Evolutionary conservation across 2,113 vertebrate species (phyloP).

Genomic region (Saguinus midas): DNA sequence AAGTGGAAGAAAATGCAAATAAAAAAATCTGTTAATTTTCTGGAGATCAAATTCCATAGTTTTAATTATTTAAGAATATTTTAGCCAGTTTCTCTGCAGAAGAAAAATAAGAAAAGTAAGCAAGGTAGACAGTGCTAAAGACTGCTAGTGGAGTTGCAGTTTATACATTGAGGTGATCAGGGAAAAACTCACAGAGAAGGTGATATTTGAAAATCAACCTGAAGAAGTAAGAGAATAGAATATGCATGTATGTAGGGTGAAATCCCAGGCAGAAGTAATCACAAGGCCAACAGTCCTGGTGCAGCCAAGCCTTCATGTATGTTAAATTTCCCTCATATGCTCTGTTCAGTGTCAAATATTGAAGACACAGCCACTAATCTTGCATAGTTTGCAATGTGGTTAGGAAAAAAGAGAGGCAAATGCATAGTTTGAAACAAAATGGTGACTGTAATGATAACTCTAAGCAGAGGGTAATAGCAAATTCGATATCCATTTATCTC

Average conservation of each 20-base stretch:
- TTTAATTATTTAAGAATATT: conserved; percentile 25
- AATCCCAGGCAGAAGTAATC: background rate
- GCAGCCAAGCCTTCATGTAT: background rate
- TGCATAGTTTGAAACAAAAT: background rate
- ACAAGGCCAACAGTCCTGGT: background rate
- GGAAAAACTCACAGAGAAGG: background rate
- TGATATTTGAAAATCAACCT: background rate
- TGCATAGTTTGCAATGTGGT: background rate
- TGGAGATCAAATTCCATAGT: background rate
- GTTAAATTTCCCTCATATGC: background rate
- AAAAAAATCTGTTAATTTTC: conserved; percentile 33
- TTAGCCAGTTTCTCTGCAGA: background rate
- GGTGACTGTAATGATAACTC: background rate
- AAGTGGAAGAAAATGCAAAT: background rate
- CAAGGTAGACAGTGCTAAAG: background rate
- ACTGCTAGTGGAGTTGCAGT: background rate
- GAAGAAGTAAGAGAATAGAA: background rate
- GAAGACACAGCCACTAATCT: background rate
- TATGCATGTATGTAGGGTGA: background rate
- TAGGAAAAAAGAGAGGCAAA: background rate
- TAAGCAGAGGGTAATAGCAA: background rate
- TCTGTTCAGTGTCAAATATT: background rate
- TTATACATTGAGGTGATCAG: background rate
- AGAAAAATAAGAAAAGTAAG: background rate
- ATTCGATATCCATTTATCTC: background rate